A percentile compares a stretch with the other conserved stretches of the same genome.
phyloP scores from a whole-genome alignment of 2,888 invertebrate genomes.

The Cancer borealis region DNA sequence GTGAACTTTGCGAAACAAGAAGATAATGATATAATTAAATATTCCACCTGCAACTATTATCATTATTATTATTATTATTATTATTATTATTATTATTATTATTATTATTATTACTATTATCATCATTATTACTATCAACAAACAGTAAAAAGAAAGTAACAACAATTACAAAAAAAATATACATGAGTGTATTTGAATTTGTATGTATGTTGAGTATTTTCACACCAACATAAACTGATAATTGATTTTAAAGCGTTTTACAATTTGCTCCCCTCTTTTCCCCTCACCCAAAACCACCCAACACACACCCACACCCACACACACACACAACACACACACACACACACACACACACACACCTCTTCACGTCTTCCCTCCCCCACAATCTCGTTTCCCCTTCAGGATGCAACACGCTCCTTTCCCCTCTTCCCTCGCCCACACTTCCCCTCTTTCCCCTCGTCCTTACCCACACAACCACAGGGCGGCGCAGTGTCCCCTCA shows the following conservation, averaged over 20 bases:
- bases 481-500: neutral
- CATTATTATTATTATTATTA: too few species aligned
- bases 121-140: too few species aligned
- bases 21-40: slow-evolving; percentile 7
- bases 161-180: neutral
- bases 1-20: neutral
- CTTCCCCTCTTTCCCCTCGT: neutral
- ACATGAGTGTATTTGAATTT: neutral
- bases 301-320: neutral
- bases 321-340: neutral
- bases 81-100: too few species aligned
- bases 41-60: neutral
- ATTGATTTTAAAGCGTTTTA: neutral
- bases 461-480: neutral
- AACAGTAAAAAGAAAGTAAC: neutral
- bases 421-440: neutral
- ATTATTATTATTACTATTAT: too few species aligned
- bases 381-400: neutral
- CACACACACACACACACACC: neutral
- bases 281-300: neutral
- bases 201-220: neutral
- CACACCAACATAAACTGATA: neutral
- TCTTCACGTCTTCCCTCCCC: neutral
- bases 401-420: neutral
- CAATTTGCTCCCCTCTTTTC: neutral